Evolutionary conservation across 53 echinoderm and acorn worm genomes (phyloP).

Genomic region (Hippasteria phrygiana): DNA sequence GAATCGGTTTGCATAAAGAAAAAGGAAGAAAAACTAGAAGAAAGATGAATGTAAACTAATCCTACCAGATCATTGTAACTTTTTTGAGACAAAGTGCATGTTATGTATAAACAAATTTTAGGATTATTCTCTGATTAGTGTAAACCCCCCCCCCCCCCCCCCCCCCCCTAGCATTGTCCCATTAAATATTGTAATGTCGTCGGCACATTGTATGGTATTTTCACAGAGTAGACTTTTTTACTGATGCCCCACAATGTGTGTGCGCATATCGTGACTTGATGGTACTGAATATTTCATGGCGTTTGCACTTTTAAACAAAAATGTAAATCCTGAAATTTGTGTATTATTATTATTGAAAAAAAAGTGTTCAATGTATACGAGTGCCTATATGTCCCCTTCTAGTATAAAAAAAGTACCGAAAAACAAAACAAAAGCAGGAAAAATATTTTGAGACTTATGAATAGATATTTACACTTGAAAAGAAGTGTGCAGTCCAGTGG

Average conservation of each 20-base stretch:
- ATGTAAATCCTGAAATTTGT: constrained; percentile 61
- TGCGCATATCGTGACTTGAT: constrained; percentile 22
- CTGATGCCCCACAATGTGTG: constrained; percentile 34
- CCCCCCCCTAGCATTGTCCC: too few relatives aligned
- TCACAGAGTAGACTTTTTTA: constrained; percentile 49
- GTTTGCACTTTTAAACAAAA: constrained; percentile 44
- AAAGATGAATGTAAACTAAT: not conserved
- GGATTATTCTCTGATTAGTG: not conserved
- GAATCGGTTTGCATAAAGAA: too few relatives aligned
- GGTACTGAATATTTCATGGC: constrained; percentile 26
- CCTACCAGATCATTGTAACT: not conserved
- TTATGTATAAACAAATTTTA: constrained; percentile 19
- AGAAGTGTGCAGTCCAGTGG: not conserved
- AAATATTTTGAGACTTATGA: constrained; percentile 37
- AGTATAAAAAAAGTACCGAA: constrained; percentile 16
- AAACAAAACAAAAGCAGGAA: not conserved
- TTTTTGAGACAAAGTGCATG: constrained; percentile 9
- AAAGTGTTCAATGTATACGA: constrained; percentile 25
- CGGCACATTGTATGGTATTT: constrained; percentile 27
- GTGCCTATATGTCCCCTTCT: constrained; percentile 33
- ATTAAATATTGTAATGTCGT: not conserved
- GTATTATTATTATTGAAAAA: constrained; percentile 29
- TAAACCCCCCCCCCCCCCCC: too few relatives aligned
- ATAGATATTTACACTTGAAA: constrained; percentile 18
- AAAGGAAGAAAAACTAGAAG: too few relatives aligned